Evolutionary conservation across 2,888 invertebrate species (phyloP).

Genomic region (Dicycla oo): DNA sequence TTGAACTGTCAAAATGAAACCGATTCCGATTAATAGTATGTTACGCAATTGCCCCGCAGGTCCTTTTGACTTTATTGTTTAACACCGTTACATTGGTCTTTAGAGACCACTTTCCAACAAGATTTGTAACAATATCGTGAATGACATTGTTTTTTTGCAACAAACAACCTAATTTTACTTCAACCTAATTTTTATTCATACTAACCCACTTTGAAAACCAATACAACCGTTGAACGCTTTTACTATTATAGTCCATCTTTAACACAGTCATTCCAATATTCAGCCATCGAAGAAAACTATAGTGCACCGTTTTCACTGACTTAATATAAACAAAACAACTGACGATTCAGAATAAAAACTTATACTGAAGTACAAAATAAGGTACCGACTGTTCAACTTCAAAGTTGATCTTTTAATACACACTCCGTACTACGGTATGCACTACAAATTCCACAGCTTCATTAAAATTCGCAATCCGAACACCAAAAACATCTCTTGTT

Average conservation of each 20-base stretch:
- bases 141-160: background rate
- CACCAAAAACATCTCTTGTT: constrained; percentile 35
- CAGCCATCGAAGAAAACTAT: background rate
- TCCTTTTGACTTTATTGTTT: constrained; percentile 17
- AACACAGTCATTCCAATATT: constrained; percentile 7
- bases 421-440: background rate
- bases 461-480: constrained; percentile 8
- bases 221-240: constrained; percentile 26
- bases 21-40: too few species aligned
- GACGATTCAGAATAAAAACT: background rate
- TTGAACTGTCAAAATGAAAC: too few species aligned
- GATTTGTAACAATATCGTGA: background rate
- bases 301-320: constrained; percentile 8
- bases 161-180: background rate
- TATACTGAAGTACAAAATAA: constrained; percentile 10
- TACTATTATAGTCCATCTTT: constrained; percentile 45
- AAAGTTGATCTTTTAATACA: constrained; percentile 2
- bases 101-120: constrained; percentile 7
- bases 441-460: constrained; percentile 4
- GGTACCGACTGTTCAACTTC: background rate
- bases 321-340: background rate
- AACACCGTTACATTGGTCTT: constrained; percentile 5
- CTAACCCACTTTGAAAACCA: constrained; percentile 54
- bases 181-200: constrained; percentile 25
- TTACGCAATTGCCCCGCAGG: too few species aligned